phyloP scores from a whole-genome alignment of 2,797 vertebrate genomes.

The Nothura maculosa region DNA sequence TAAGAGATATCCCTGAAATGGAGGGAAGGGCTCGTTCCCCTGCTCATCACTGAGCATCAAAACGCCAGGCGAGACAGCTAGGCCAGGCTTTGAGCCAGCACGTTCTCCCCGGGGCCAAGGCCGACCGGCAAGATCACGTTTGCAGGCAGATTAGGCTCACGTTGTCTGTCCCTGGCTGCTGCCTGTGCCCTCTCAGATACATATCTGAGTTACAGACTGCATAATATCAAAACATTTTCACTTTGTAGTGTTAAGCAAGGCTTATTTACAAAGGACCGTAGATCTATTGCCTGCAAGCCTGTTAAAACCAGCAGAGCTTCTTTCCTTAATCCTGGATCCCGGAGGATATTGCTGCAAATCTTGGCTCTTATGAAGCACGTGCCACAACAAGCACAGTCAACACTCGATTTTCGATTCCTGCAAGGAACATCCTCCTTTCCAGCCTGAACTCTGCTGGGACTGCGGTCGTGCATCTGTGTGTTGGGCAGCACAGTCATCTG shows the following conservation, averaged over 20 bases:
- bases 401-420: neutral
- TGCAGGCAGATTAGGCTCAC: neutral
- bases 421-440: neutral
- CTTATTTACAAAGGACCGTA: neutral
- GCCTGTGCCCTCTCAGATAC: neutral
- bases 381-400: neutral
- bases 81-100: neutral
- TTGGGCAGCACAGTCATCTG: neutral
- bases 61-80: accelerated
- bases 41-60: neutral
- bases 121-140: accelerated
- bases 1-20: conserved; percentile 89
- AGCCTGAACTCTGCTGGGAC: accelerated
- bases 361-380: neutral
- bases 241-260: accelerated
- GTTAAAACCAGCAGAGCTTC: conserved; percentile 31
- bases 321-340: conserved; percentile 42
- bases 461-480: neutral
- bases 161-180: neutral
- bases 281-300: conserved; percentile 5
- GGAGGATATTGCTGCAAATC: neutral
- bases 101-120: neutral
- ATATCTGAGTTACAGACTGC: neutral
- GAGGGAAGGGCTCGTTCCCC: neutral
- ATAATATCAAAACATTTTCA: neutral